These are phyloP conservation scores for Drosophila micromelanica DNA, from an alignment of 1,140 invertebrate genomes.

Conservation along the genomic window DNA sequence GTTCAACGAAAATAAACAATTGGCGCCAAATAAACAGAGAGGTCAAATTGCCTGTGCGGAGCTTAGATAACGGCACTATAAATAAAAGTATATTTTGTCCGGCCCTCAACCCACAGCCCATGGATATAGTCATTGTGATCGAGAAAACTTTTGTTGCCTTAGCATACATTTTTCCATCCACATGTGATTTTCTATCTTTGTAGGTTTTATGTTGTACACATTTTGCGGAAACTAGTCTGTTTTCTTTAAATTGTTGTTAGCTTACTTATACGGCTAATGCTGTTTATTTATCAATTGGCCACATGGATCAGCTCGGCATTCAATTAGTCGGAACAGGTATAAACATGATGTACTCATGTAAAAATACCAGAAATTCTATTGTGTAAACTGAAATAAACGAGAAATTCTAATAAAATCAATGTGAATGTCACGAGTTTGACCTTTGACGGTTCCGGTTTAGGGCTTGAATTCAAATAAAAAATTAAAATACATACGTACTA, in stretches of 20 bases:
- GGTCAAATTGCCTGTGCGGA: slow-evolving; percentile 4
- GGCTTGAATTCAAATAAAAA: neutral
- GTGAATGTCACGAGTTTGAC: neutral
- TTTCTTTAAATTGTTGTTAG: slow-evolving; percentile 18
- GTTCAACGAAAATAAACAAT: neutral
- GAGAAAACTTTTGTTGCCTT: slow-evolving; percentile 2
- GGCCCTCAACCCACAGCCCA: slow-evolving; percentile 9
- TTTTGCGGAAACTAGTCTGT: slow-evolving; percentile 32
- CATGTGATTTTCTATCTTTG: neutral
- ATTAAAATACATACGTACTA: neutral
- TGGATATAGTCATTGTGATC: neutral
- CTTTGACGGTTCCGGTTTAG: neutral
- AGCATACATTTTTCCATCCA: slow-evolving; percentile 6
- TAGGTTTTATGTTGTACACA: slow-evolving; percentile 19
- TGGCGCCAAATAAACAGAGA: neutral
- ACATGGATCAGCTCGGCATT: slow-evolving; percentile 18
- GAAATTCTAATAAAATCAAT: slow-evolving; percentile 20
- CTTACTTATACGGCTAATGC: neutral
- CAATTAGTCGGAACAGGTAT: slow-evolving; percentile 40
- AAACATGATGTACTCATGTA: slow-evolving; percentile 11
- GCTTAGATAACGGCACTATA: slow-evolving; percentile 13
- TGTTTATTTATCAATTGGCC: slow-evolving; percentile 60
- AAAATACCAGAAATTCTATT: slow-evolving; percentile 21
- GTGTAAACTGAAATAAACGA: slow-evolving; percentile 3
- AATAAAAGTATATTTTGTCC: slow-evolving; percentile 15